Base-by-base conservation (phyloP, 2,797 vertebrate genomes). In the Poecilia velifera region DNA sequence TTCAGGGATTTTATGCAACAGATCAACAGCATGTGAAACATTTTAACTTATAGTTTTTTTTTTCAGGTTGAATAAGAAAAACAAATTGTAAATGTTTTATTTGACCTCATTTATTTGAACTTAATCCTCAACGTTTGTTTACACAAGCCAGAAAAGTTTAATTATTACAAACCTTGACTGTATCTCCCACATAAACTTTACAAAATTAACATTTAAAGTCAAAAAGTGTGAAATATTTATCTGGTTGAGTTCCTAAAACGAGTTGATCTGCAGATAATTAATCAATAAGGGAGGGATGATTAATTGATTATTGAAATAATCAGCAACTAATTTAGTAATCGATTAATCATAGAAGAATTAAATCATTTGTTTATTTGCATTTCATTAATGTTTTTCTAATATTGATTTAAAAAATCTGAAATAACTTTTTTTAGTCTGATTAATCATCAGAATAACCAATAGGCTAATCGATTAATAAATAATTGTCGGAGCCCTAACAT, bases 1-100 rank as follows among this genome's bases (percentile, higher is more conserved):
- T 10, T 41, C 4, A 25, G 20, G 10, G 64, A 41, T 22, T 22
- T 39, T 25, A 25, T 39, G 49, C 18, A 3, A 4, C 6, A 59
- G 13, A 59, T 25, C 10, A 25, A 34, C 22, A 72, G 3, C 49
- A n/a, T 31, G 77, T 68, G 64, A 71, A 81, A 66, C 41, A 77
- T 73, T 66, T 66, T 22, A 25, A 12, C 16, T 66, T 18, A 28
- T 18, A 9, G 20, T 6, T 12, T 28, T 4, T n/a, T n/a, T 13
- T 57, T n/a, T 25, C 55, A 59, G 1, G 13, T 59, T 31, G 57
- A 6, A 0, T 28, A 53, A 49, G 47, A 28, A 20, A 76, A 71
- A 51, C 31, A 55, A 46, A 3, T 4, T 45, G n/a, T 73, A 66
- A 45, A 72, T 57, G 34, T 80, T 72, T 76, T 22, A 73, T 34